Conservation (phyloP, 2,888 invertebrate genomes). For the Stenodera caucasica region DNA sequence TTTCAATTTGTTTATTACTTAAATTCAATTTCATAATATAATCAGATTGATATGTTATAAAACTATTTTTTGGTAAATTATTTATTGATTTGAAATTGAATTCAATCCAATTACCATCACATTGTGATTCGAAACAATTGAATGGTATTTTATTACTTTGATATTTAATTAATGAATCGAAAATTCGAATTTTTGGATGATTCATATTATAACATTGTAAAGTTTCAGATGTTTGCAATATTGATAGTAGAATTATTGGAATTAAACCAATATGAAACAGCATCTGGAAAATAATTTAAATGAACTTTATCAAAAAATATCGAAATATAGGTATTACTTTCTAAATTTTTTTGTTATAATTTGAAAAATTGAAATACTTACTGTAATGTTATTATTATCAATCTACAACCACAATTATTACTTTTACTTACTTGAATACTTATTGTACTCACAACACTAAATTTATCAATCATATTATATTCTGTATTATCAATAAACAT, state of each 20-base stretch:
- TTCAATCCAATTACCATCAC: conserved; percentile 39
- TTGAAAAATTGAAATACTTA: background rate
- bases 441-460: too few relatives aligned
- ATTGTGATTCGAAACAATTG: conserved; percentile 26
- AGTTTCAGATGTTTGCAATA: conserved; percentile 6
- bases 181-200: conserved; percentile 32
- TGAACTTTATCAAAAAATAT: background rate
- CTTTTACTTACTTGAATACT: too few relatives aligned
- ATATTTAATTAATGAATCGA: conserved; percentile 37
- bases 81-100: conserved; percentile 31
- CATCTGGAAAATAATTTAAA: conserved; percentile 17
- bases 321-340: background rate
- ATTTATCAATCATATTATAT: too few relatives aligned
- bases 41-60: conserved; percentile 40
- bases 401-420: too few relatives aligned
- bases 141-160: conserved; percentile 41
- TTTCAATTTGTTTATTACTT: conserved; percentile 35
- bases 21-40: conserved; percentile 39
- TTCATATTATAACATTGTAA: conserved; percentile 21
- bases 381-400: too few relatives aligned
- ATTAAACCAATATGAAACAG: background rate
- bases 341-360: background rate
- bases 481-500: too few relatives aligned
- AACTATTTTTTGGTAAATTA: conserved; percentile 38
- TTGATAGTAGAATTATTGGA: background rate